Evolutionary conservation across 2,888 invertebrate genomes (phyloP).

Genomic region (Patella caerulea): DNA sequence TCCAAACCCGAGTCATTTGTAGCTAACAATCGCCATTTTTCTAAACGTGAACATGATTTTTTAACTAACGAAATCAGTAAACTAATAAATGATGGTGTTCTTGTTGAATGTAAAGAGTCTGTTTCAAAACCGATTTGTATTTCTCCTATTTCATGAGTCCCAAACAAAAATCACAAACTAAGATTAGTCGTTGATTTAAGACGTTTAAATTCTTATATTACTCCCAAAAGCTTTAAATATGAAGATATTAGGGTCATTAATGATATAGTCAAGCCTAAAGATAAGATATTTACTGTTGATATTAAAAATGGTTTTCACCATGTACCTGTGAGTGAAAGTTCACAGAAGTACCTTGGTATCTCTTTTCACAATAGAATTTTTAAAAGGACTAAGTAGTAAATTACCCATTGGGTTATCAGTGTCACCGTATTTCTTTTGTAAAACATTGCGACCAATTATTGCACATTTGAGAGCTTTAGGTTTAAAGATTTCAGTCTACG

Average conservation of each 20-base stretch:
- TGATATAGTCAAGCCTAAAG: constrained; percentile 17
- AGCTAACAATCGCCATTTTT: constrained; percentile 4
- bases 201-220: constrained; percentile 14
- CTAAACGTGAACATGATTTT: constrained; percentile 3
- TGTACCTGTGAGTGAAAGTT: constrained; percentile 4
- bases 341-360: background rate
- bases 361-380: background rate
- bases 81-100: constrained; percentile 20
- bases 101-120: constrained; percentile 15
- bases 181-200: constrained; percentile 26
- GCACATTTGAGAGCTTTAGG: background rate
- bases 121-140: constrained; percentile 19
- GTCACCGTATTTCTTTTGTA: constrained; percentile 1
- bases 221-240: constrained; percentile 19
- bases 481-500: background rate
- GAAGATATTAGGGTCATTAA: constrained; percentile 26
- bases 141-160: constrained; percentile 23
- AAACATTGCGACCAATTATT: constrained; percentile 1
- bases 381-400: background rate
- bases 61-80: constrained; percentile 10
- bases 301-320: constrained; percentile 29
- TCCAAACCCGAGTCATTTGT: constrained; percentile 16
- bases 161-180: constrained; percentile 16
- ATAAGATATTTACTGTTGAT: constrained; percentile 24
- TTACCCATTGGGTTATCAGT: background rate